phyloP scores from a whole-genome alignment of 2,888 invertebrate species.

The Myopa tessellatipennis region DNA sequence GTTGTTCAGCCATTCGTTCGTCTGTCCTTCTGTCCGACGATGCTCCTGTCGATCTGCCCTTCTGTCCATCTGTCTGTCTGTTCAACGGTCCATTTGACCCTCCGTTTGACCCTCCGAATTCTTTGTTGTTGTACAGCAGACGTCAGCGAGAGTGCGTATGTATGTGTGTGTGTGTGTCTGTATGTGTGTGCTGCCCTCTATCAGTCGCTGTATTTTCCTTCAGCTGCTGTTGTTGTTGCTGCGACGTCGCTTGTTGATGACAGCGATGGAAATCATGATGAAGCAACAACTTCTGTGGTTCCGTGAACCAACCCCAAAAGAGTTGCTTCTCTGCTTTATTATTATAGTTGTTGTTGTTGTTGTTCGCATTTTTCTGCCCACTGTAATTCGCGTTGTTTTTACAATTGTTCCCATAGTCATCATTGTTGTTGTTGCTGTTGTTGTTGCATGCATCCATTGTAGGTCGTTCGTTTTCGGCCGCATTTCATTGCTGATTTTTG shows the following conservation, averaged over 20 bases:
- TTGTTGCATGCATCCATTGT: constrained; percentile 33
- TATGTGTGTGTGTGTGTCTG: constrained; percentile 13
- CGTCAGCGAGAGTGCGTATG: no score
- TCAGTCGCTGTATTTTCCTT: neutral
- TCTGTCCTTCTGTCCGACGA: constrained; percentile 45
- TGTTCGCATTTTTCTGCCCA: no score
- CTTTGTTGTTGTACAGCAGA: neutral
- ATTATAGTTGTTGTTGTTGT: no score
- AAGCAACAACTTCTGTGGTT: constrained; percentile 17
- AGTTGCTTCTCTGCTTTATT: neutral
- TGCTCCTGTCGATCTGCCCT: neutral
- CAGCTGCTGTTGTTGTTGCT: constrained; percentile 22
- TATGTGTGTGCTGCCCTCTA: neutral
- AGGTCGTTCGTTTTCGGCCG: constrained; percentile 48
- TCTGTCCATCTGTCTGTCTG: neutral
- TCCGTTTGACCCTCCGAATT: no score
- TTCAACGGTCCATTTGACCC: no score
- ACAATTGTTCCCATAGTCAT: no score
- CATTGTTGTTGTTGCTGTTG: constrained; percentile 25
- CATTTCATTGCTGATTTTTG: constrained; percentile 66
- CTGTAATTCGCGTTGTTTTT: no score
- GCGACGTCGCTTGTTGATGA: constrained; percentile 27
- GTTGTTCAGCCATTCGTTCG: constrained; percentile 56
- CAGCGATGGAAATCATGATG: constrained; percentile 1
- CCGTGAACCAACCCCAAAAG: neutral